A percentile compares a stretch with the other conserved stretches of the same genome.
These are phyloP conservation scores for Misgurnus anguillicaudatus DNA, from an alignment of 2,113 vertebrate species.

Conservation along the genomic window DNA sequence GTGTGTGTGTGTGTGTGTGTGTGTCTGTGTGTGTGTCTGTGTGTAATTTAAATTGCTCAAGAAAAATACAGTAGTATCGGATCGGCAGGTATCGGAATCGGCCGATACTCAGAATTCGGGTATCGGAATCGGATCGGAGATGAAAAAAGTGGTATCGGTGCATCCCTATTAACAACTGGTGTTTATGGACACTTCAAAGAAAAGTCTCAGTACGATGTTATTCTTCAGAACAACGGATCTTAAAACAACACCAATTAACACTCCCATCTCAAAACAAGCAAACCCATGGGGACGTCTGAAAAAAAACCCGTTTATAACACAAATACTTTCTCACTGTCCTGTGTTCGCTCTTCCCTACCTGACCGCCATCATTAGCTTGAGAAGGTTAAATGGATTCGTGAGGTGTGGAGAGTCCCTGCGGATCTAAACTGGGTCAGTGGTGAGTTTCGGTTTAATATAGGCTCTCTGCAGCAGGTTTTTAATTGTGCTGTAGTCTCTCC, in stretches of 20 bases:
- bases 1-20: no score
- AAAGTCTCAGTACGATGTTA: background rate
- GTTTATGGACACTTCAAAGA: background rate
- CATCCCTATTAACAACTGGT: background rate
- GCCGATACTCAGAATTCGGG: no score
- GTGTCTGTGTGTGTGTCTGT: no score
- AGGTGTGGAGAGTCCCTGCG: constrained; percentile 23
- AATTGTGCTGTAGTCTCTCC: constrained; percentile 38
- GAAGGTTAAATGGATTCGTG: constrained; percentile 41
- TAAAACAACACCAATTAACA: constrained; percentile 48
- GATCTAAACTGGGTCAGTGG: constrained; percentile 50
- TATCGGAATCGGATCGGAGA: no score
- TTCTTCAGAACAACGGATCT: constrained; percentile 38
- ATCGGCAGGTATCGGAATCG: no score
- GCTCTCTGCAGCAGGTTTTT: constrained; percentile 24
- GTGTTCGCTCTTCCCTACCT: constrained; percentile 21
- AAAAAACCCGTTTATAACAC: constrained; percentile 44
- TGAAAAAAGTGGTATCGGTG: background rate
- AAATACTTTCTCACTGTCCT: constrained; percentile 14
- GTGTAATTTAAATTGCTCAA: no score
- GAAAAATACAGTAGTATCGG: no score
- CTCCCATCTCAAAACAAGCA: constrained; percentile 39
- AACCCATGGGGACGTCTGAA: constrained; percentile 29
- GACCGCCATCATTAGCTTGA: constrained; percentile 47
- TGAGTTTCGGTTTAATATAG: constrained; percentile 40